Percentiles rank a stretch among this genome's conserved stretches.
Evolutionary conservation across 1,140 invertebrate genomes (phyloP).

Genomic region (Habropoda laboriosa): DNA sequence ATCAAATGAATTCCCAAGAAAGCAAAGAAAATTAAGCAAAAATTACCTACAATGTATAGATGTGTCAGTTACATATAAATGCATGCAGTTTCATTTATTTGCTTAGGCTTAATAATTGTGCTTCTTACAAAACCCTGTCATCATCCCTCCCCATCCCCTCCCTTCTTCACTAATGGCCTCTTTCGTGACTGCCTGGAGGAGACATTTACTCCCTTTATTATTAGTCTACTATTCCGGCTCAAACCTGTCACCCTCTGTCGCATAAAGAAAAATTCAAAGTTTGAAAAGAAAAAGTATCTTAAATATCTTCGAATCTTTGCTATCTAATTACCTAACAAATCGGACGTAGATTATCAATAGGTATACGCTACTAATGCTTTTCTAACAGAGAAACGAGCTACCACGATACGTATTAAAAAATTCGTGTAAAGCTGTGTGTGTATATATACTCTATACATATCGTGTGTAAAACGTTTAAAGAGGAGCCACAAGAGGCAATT

Average conservation of each 20-base stretch:
- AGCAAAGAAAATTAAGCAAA: too few relatives aligned
- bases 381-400: neutral
- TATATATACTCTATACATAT: too few relatives aligned
- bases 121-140: slow-evolving; percentile 52
- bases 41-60: too few relatives aligned
- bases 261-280: slow-evolving; percentile 8
- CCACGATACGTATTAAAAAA: neutral
- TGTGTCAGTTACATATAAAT: slow-evolving; percentile 34
- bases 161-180: slow-evolving; percentile 80
- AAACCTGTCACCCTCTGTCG: slow-evolving; percentile 75
- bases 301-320: neutral
- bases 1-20: too few relatives aligned
- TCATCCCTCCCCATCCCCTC: slow-evolving; percentile 50
- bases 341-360: too few relatives aligned
- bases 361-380: neutral
- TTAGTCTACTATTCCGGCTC: slow-evolving; percentile 74
- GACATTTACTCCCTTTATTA: slow-evolving; percentile 71
- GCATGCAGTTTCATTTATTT: slow-evolving; percentile 45
- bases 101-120: slow-evolving; percentile 50
- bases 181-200: slow-evolving; percentile 83
- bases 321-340: neutral
- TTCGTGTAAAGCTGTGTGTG: neutral
- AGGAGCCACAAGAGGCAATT: slow-evolving; percentile 15
- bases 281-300: neutral
- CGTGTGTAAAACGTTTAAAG: neutral